Evolutionary conservation across 2,113 vertebrate genomes (phyloP).

Genomic region (Brachyhypopomus gauderio): DNA sequence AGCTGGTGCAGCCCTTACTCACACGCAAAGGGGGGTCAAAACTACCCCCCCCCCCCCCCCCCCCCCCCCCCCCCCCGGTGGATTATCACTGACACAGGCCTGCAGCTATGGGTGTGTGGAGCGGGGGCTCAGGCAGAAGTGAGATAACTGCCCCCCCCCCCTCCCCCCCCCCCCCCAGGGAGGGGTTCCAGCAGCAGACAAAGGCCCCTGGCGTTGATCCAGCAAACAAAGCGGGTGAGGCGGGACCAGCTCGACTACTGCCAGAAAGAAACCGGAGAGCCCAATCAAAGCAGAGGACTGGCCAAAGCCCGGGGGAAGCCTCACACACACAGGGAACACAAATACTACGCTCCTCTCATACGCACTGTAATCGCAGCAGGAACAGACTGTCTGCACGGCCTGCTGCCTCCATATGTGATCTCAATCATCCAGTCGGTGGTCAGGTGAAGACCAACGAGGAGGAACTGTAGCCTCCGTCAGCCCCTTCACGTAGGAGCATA

Average conservation of each 20-base stretch:
- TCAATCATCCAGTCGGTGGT: neutral
- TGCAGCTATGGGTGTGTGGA: neutral
- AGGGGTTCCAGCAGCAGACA: constrained; percentile 33
- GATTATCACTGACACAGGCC: constrained; percentile 35
- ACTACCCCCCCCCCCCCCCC: constrained; percentile 15
- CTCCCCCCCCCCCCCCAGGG: neutral
- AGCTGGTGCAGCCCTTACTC: constrained; percentile 53
- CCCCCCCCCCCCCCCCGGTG: constrained; percentile 33
- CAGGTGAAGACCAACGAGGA: neutral
- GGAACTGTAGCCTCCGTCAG: neutral
- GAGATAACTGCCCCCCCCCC: constrained; percentile 40
- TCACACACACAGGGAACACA: neutral
- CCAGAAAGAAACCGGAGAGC: neutral
- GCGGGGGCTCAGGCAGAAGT: constrained; percentile 4
- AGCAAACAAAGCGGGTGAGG: constrained; percentile 40
- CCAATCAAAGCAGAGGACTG: neutral
- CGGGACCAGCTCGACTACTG: neutral
- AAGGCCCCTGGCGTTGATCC: constrained; percentile 51
- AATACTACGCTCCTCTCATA: neutral
- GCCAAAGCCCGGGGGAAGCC: neutral
- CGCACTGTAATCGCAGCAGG: neutral
- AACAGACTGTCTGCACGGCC: neutral
- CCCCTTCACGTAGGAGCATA: constrained; percentile 13
- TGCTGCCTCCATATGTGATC: too few species aligned
- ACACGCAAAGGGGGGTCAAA: constrained; percentile 45